Evolutionary conservation across 2,888 invertebrate species (phyloP).

Genomic region (Drosophila prostipennis): DNA sequence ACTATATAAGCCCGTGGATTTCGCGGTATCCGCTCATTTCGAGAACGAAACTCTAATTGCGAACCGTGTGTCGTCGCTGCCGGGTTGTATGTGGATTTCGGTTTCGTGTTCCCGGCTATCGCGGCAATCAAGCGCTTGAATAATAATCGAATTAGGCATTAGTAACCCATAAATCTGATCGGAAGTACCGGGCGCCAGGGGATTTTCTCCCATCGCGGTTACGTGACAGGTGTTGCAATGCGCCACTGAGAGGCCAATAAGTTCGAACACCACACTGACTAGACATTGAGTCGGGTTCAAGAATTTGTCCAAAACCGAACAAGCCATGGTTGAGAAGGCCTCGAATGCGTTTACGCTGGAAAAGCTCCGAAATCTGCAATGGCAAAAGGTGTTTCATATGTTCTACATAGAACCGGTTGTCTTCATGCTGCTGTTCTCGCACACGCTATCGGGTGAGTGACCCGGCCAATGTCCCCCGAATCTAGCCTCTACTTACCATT

Average conservation of each 20-base stretch:
- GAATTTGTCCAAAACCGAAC: constrained; percentile 9
- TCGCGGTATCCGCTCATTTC: constrained; percentile 36
- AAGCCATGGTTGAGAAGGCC: constrained; percentile 72
- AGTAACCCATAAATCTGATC: constrained; percentile 23
- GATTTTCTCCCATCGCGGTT: constrained; percentile 12
- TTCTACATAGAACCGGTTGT: constrained; percentile 82
- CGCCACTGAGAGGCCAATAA: background rate
- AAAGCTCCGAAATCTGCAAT: constrained; percentile 66
- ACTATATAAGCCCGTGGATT: constrained; percentile 41
- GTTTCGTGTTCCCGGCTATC: constrained; percentile 25
- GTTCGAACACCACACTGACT: background rate
- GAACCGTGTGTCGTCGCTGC: constrained; percentile 36
- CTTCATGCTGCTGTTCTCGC: constrained; percentile 79
- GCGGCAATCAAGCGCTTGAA: constrained; percentile 41
- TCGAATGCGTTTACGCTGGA: constrained; percentile 52
- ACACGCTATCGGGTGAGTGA: constrained; percentile 78
- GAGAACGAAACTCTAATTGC: constrained; percentile 54
- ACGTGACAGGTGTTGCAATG: constrained; percentile 40
- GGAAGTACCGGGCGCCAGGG: constrained; percentile 17
- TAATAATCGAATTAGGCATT: constrained; percentile 29
- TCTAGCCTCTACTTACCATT: background rate
- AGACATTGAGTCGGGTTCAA: constrained; percentile 11
- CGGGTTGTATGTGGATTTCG: constrained; percentile 18
- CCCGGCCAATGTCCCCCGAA: background rate
- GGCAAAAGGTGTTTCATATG: constrained; percentile 76